Conservation (phyloP, 2,797 vertebrate species). For the Sebastes minor region DNA sequence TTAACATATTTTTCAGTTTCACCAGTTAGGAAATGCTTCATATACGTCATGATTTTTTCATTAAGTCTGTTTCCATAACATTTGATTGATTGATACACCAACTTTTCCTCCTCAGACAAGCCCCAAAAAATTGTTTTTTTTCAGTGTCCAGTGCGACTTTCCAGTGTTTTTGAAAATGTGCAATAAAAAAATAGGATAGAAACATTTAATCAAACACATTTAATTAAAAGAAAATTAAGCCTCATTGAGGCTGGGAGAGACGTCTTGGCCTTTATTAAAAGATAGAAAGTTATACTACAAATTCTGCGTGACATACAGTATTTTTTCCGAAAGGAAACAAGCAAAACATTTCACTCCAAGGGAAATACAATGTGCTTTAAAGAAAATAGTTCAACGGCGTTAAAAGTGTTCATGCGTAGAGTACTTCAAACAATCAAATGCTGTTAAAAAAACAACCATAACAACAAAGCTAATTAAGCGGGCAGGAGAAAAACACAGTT, state of each 20-base stretch:
- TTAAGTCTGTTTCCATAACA: not conserved
- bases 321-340: not conserved
- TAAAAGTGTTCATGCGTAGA: not conserved
- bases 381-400: not conserved
- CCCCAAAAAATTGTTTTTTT: rapidly evolving
- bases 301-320: not conserved
- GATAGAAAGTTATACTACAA: not conserved
- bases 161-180: not conserved
- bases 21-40: too few species aligned
- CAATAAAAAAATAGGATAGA: not conserved
- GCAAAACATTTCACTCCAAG: not conserved
- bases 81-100: not conserved
- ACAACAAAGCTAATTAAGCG: not conserved
- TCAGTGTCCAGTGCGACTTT: not conserved
- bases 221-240: not conserved
- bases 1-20: too few species aligned
- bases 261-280: not conserved
- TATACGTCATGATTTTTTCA: too few species aligned
- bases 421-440: not conserved
- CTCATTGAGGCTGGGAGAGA: not conserved
- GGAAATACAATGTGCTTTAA: not conserved
- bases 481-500: not conserved
- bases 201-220: not conserved
- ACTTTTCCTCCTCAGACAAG: not conserved
- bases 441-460: not conserved